Evolutionary conservation across 1,140 invertebrate genomes (phyloP).

Genomic region (Drosophila paulistorum): DNA sequence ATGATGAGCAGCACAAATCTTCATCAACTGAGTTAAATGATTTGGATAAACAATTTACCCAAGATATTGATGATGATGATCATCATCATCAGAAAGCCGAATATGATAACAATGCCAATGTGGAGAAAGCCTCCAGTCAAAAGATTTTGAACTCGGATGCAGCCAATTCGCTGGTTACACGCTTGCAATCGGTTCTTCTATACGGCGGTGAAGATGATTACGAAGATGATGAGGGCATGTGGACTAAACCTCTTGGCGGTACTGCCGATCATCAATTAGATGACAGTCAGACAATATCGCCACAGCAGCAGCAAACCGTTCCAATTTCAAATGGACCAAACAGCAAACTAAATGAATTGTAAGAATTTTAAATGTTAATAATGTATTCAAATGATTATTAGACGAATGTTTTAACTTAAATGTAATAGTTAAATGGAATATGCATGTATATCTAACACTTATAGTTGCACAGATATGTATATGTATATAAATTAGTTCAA

Average conservation of each 20-base stretch:
- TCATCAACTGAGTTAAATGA: background rate
- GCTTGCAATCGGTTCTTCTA: slow-evolving; percentile 71
- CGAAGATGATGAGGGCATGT: slow-evolving; percentile 80
- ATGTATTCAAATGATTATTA: no score
- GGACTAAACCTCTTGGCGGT: slow-evolving; percentile 74
- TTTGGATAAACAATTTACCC: background rate
- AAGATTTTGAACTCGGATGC: slow-evolving; percentile 31
- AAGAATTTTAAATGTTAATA: slow-evolving; percentile 28
- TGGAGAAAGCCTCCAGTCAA: slow-evolving; percentile 65
- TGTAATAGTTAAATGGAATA: no score
- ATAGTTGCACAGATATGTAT: no score
- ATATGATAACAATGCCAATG: slow-evolving; percentile 81
- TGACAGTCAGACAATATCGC: slow-evolving; percentile 27
- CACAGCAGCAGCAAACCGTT: slow-evolving; percentile 33
- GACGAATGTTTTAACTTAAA: no score
- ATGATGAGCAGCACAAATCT: background rate
- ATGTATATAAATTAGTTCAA: no score
- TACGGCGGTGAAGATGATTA: slow-evolving; percentile 77
- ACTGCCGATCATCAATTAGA: slow-evolving; percentile 30
- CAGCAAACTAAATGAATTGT: slow-evolving; percentile 66
- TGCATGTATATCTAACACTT: no score
- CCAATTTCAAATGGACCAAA: slow-evolving; percentile 62
- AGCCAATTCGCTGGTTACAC: slow-evolving; percentile 58
- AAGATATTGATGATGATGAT: slow-evolving; percentile 31
- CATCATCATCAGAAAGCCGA: slow-evolving; percentile 59